phyloP scores from a whole-genome alignment of 1,140 invertebrate species.

The Orius insidiosus region DNA sequence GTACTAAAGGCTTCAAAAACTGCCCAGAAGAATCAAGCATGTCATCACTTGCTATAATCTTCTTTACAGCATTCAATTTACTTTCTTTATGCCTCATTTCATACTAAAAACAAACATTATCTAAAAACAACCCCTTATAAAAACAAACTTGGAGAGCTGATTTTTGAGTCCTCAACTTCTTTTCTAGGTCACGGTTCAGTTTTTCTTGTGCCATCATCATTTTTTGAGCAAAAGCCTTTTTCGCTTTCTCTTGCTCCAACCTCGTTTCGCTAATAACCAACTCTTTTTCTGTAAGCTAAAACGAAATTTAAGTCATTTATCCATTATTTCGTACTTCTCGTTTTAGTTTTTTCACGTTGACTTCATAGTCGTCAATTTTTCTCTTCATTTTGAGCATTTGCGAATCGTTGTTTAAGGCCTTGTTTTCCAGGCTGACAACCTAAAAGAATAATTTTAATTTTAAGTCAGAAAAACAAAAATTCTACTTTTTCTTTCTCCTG shows the following conservation, averaged over 20 bases:
- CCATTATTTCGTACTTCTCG: constrained; percentile 29
- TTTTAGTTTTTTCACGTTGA: constrained; percentile 27
- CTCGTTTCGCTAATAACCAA: constrained; percentile 47
- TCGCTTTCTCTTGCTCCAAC: constrained; percentile 55
- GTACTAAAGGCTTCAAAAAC: not conserved
- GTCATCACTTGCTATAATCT: constrained; percentile 25
- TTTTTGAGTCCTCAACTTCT: constrained; percentile 44
- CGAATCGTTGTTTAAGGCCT: constrained; percentile 25
- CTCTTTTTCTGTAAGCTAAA: constrained; percentile 42
- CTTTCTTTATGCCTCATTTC: constrained; percentile 36
- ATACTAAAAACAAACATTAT: constrained; percentile 28
- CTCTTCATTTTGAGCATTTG: constrained; percentile 27
- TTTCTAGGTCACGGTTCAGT: constrained; percentile 41
- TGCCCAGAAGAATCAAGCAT: constrained; percentile 21
- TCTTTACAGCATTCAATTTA: constrained; percentile 27
- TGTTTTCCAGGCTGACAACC: constrained; percentile 30
- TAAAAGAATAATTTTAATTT: constrained; percentile 15
- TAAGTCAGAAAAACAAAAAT: constrained; percentile 17
- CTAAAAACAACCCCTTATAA: too few relatives aligned
- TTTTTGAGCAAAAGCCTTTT: constrained; percentile 47
- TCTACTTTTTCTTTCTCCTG: constrained; percentile 37
- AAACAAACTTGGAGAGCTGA: constrained; percentile 35
- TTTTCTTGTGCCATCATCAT: constrained; percentile 52
- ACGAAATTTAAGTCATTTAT: not conserved
- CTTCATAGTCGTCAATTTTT: constrained; percentile 30